Evolutionary conservation across 2,113 vertebrate genomes (phyloP).

Genomic region (Mesitornis unicolor): DNA sequence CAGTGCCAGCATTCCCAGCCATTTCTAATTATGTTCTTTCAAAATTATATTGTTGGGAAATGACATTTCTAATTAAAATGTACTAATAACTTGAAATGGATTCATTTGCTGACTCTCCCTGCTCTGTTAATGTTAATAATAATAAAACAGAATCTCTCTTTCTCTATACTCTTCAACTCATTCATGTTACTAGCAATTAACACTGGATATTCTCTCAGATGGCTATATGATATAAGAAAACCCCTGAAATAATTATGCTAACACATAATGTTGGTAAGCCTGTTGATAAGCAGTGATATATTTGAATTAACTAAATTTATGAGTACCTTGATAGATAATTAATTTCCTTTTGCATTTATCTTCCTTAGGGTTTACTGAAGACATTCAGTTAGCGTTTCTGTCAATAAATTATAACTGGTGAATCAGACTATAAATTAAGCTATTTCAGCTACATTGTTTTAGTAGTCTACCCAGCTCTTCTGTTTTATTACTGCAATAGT

Average conservation of each 20-base stretch:
- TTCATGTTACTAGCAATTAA: neutral
- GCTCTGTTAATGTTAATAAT: neutral
- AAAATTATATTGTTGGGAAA: neutral
- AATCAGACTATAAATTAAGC: neutral
- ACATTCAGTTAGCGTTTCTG: neutral
- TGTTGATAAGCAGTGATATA: neutral
- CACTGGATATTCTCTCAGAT: neutral
- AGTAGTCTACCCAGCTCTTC: neutral
- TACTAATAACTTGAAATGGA: neutral
- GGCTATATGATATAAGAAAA: neutral
- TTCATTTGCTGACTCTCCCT: neutral
- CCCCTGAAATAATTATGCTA: neutral
- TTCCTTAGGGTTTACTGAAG: neutral
- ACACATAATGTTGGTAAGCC: neutral
- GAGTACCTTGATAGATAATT: neutral
- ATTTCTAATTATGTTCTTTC: neutral
- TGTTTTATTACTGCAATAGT: neutral
- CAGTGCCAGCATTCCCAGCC: neutral
- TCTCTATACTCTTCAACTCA: neutral
- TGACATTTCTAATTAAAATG: neutral
- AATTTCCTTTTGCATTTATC: neutral
- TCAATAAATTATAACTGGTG: neutral
- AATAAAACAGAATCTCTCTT: neutral
- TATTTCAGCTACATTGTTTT: neutral
- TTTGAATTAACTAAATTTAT: neutral